phyloP scores from a whole-genome alignment of 2,888 invertebrate genomes.

The Meganola albula region DNA sequence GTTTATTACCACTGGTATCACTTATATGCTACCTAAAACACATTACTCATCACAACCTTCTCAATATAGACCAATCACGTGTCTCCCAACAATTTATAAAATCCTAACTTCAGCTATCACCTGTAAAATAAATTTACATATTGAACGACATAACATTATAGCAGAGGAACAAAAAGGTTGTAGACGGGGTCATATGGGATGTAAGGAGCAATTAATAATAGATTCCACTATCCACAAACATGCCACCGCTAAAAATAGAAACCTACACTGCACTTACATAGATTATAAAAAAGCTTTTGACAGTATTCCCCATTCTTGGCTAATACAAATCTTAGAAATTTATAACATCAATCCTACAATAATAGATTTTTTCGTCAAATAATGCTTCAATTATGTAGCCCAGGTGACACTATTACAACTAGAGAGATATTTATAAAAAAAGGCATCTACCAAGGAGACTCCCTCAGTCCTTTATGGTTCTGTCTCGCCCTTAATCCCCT shows the following conservation, averaged over 20 bases:
- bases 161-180: slow-evolving; percentile 25
- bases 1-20: slow-evolving; percentile 7
- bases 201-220: slow-evolving; percentile 22
- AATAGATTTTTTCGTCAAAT: neutral
- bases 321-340: slow-evolving; percentile 3
- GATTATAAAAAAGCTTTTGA: slow-evolving; percentile 10
- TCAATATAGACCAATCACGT: slow-evolving; percentile 29
- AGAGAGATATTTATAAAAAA: slow-evolving; percentile 12
- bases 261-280: slow-evolving; percentile 8
- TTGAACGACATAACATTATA: slow-evolving; percentile 16
- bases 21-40: slow-evolving; percentile 25
- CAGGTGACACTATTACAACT: too few relatives aligned
- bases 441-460: slow-evolving; percentile 22
- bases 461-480: slow-evolving; percentile 13
- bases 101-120: slow-evolving; percentile 20
- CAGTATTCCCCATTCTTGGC: slow-evolving; percentile 11
- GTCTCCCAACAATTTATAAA: slow-evolving; percentile 28
- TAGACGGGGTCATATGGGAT: slow-evolving; percentile 14
- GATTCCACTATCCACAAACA: slow-evolving; percentile 7
- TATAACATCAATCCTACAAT: slow-evolving; percentile 1
- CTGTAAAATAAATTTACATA: slow-evolving; percentile 17
- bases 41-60: slow-evolving; percentile 14
- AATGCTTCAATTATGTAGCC: slow-evolving; percentile 12
- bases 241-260: neutral
- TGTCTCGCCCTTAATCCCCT: slow-evolving; percentile 3